Evolutionary conservation across 2,113 vertebrate species (phyloP), one percentile per base, ranked within the genome.

Genomic region (Phaethornis superciliosus): DNA sequence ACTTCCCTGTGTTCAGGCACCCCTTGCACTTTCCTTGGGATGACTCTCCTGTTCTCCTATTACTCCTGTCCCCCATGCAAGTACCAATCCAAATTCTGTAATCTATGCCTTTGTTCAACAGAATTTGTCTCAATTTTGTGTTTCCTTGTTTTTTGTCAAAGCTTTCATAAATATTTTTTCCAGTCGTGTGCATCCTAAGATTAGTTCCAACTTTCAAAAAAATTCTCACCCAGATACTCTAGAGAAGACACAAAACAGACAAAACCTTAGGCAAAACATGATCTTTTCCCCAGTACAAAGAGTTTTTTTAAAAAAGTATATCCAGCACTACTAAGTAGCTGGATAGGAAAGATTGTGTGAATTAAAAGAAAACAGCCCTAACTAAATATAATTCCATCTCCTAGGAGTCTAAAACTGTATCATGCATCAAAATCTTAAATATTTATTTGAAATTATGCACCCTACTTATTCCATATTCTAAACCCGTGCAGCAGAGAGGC

Each of bases 401-500:
- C 56, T 85, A 81, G 94, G 96, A 97, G 89, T 96, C 96, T 97
- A 93, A 96, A 96, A 96, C 84, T 3, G 47, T 94, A 97, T 96
- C 96, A 95, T 4, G 74, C 93, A 96, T 93, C 85, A 92, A 97
- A 97, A 96, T 94, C 97, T 98, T 97, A 98, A 98, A 98, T 98
- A 98, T 98, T 98, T 98, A 98, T 98, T 97, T 97, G 95, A 95
- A 97, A 97, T 93, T 97, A 98, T 96, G 96, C 96, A 97, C 96
- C 97, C 97, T 97, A 97, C 89, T 97, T 97, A 98, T 98, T 98
- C 94, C 96, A 96, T 97, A 97, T 97, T 97, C 95, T 94, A 97
- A 96, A 96, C 93, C 94, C 88, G 94, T 96, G 94, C 89, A 95
- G 90, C 91, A 85, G 97, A 95, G 93, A 88, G 93, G 70, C 95